Conservation (phyloP, 2,888 invertebrate species). For the Brenthis ino region DNA sequence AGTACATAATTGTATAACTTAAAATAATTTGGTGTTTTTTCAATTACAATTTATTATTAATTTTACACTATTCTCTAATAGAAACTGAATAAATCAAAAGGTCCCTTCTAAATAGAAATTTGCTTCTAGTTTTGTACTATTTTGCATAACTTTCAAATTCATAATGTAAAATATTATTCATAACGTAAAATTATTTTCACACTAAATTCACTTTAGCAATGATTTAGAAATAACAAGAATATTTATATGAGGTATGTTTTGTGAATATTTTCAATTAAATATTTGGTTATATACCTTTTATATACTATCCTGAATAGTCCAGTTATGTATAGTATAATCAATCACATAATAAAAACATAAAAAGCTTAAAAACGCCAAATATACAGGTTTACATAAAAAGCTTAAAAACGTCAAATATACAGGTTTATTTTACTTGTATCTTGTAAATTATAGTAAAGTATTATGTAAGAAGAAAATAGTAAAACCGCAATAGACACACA, state of each 20-base stretch:
- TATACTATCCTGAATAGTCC: no score
- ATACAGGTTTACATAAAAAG: no score
- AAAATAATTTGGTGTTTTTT: background rate
- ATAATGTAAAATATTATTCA: background rate
- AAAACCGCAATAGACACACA: conserved; percentile 8
- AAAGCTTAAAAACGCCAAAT: no score
- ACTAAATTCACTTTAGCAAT: background rate
- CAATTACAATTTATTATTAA: background rate
- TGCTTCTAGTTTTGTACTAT: background rate
- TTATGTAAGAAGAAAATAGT: background rate
- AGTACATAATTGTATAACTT: background rate
- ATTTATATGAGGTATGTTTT: no score
- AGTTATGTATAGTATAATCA: no score
- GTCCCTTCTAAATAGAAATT: background rate
- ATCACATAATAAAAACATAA: no score
- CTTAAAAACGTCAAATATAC: no score
- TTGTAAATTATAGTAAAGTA: no score
- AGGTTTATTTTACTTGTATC: no score
- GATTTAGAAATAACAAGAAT: background rate
- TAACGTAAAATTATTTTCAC: background rate
- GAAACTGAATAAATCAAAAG: background rate
- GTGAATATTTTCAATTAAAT: no score
- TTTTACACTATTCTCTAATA: background rate
- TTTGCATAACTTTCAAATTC: conserved; percentile 1
- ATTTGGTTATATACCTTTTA: no score